phyloP scores from a whole-genome alignment of 2,797 vertebrate species.

The Oreortyx pictus region DNA sequence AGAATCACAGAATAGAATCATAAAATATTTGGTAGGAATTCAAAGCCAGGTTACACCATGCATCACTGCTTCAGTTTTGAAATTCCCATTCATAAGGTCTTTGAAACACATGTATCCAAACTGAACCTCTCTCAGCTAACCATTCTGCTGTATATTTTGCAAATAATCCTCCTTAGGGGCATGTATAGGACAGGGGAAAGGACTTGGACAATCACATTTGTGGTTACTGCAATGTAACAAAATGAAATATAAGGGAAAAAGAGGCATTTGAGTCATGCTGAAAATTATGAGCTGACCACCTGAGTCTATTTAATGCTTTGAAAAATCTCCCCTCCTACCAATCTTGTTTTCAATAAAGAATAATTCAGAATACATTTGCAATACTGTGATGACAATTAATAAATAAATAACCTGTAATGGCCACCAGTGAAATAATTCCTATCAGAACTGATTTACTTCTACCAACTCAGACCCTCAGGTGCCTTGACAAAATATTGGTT shows the following conservation, averaged over 20 bases:
- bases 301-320: not conserved
- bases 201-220: not conserved
- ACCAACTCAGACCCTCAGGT: not conserved
- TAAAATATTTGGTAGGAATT: not conserved
- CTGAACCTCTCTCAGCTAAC: not conserved
- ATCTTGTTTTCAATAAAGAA: not conserved
- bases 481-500: not conserved
- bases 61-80: not conserved
- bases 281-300: not conserved
- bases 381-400: not conserved
- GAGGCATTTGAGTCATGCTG: accelerated
- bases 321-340: not conserved
- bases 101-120: not conserved
- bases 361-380: not conserved
- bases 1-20: too few species aligned
- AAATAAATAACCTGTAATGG: not conserved
- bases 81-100: not conserved
- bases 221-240: not conserved
- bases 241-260: not conserved
- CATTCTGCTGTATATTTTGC: not conserved
- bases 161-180: not conserved
- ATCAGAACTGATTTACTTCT: not conserved
- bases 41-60: not conserved
- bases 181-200: not conserved
- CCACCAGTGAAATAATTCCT: not conserved